Percentiles rank a stretch among this genome's conserved stretches.
These are phyloP conservation scores for Lordiphosa clarofinis DNA, from an alignment of 1,140 invertebrate species.

Conservation along the genomic window DNA sequence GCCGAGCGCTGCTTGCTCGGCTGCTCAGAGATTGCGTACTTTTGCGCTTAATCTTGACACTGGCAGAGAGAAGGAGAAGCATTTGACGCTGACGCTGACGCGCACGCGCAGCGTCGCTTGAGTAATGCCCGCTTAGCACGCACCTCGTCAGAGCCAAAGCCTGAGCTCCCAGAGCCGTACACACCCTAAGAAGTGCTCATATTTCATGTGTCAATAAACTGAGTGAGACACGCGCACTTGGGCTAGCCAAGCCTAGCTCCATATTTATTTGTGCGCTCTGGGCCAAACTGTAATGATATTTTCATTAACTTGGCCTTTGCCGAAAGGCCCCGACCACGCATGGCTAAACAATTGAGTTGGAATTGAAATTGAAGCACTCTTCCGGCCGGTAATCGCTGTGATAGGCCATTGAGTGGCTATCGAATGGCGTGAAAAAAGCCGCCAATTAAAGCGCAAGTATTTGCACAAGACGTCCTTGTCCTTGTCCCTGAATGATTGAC, in stretches of 20 bases:
- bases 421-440: constrained; percentile 62
- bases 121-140: constrained; percentile 69
- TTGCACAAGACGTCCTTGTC: constrained; percentile 72
- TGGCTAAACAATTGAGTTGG: constrained; percentile 42
- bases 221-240: constrained; percentile 33
- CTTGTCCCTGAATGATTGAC: constrained; percentile 54
- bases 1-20: constrained; percentile 22
- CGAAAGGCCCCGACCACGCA: constrained; percentile 55
- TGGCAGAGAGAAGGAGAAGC: constrained; percentile 2
- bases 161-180: constrained; percentile 29
- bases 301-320: constrained; percentile 74
- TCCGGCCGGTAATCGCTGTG: constrained; percentile 42
- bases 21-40: constrained; percentile 47
- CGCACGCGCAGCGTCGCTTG: constrained; percentile 38
- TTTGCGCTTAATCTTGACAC: constrained; percentile 60
- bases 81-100: constrained; percentile 27
- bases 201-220: constrained; percentile 72
- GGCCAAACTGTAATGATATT: constrained; percentile 72
- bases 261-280: constrained; percentile 58
- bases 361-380: constrained; percentile 25
- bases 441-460: constrained; percentile 59
- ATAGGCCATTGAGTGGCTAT: constrained; percentile 61
- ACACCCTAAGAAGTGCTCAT: constrained; percentile 68
- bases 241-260: constrained; percentile 27
- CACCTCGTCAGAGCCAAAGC: constrained; percentile 30